Percentiles rank a stretch among this genome's conserved stretches.
Conservation (phyloP, 2,797 vertebrate genomes). For the Sebastes taczanowskii region DNA sequence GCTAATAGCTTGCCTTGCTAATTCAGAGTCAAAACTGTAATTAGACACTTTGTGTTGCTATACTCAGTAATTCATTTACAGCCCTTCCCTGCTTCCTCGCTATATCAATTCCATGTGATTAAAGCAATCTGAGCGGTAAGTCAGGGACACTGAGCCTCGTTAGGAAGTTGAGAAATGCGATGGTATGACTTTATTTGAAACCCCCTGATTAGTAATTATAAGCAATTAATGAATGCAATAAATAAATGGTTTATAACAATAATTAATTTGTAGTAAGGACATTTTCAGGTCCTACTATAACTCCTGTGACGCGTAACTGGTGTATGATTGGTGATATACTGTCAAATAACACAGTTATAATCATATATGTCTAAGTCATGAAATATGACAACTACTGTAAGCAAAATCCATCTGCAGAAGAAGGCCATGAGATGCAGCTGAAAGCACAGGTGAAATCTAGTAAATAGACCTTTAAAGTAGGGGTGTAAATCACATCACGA, state of each 20-base stretch:
- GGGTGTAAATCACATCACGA: too few relatives aligned
- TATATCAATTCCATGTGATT: constrained; percentile 56
- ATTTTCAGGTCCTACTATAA: not conserved
- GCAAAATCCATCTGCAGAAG: not conserved
- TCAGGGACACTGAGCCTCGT: constrained; percentile 21
- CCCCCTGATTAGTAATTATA: not conserved
- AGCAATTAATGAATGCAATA: not conserved
- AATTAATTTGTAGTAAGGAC: not conserved
- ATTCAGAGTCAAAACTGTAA: constrained; percentile 65
- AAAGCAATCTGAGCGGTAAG: constrained; percentile 34
- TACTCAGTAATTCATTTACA: constrained; percentile 48
- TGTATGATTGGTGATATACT: not conserved
- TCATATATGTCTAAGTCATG: not conserved
- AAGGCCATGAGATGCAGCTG: too few relatives aligned
- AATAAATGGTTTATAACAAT: not conserved
- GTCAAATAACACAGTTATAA: not conserved
- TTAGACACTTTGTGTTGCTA: constrained; percentile 57
- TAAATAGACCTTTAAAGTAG: not conserved
- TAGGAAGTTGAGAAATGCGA: constrained; percentile 23
- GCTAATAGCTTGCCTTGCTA: constrained; percentile 51
- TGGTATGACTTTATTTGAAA: not conserved
- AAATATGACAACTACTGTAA: not conserved
- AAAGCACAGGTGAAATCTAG: not conserved
- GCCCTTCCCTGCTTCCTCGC: constrained; percentile 22
- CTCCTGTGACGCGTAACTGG: not conserved